These are phyloP conservation scores for Neosalanx taihuensis DNA, from an alignment of 2,797 vertebrate species.

Conservation along the genomic window DNA sequence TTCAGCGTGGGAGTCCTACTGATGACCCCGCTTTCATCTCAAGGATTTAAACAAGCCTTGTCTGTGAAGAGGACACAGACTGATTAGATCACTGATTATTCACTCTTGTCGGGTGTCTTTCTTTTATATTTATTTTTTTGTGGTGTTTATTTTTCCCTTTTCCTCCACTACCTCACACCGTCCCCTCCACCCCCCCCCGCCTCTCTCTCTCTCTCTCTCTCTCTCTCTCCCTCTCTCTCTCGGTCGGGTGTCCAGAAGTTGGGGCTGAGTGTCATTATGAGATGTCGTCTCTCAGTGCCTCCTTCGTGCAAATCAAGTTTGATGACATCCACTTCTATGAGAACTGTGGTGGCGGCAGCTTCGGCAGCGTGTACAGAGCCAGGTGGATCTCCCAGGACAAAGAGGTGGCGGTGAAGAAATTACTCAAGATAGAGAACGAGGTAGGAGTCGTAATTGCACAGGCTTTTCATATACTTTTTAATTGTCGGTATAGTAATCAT, in stretches of 20 bases:
- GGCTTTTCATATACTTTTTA: slow-evolving; percentile 74
- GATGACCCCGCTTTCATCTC: slow-evolving; percentile 1
- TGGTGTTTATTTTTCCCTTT: slow-evolving; percentile 28
- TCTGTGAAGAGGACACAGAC: slow-evolving; percentile 20
- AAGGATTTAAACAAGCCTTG: background rate
- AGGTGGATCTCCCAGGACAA: slow-evolving; percentile 97
- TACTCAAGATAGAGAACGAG: slow-evolving; percentile 99
- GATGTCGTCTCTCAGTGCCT: slow-evolving; percentile 92
- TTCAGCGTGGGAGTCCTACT: slow-evolving; percentile 1
- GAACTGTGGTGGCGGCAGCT: slow-evolving; percentile 98
- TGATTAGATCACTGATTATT: background rate
- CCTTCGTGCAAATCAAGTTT: slow-evolving; percentile 97
- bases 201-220: background rate
- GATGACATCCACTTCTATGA: slow-evolving; percentile 96
- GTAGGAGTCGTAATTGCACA: slow-evolving; percentile 79
- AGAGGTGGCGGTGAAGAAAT: slow-evolving; percentile 99
- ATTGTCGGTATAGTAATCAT: slow-evolving; percentile 78
- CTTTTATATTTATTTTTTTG: background rate
- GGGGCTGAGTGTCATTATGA: slow-evolving; percentile 85
- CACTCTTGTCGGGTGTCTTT: background rate
- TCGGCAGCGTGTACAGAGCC: slow-evolving; percentile 96
- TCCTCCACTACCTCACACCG: slow-evolving; percentile 10
- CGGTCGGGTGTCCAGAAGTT: background rate
- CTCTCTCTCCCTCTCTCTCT: no score
- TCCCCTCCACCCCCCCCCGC: no score